Percentiles rank a stretch among this genome's conserved stretches.
These are phyloP conservation scores for Hippocampus mohnikei DNA, from an alignment of 2,113 vertebrate species.

Conservation along the genomic window DNA sequence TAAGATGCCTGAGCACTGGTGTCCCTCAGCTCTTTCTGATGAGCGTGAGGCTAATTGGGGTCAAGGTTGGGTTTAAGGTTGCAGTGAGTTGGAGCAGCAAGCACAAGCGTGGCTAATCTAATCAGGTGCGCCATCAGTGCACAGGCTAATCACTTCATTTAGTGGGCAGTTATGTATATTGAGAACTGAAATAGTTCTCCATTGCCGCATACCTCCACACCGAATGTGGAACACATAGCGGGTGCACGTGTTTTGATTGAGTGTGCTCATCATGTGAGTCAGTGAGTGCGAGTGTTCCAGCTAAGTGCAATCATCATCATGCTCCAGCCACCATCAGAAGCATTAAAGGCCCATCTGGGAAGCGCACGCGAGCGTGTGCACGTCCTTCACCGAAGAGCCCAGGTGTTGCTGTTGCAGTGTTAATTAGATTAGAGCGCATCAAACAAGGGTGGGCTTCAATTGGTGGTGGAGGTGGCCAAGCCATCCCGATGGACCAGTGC, in stretches of 20 bases:
- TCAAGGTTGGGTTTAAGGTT: conserved; percentile 73
- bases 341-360: conserved; percentile 74
- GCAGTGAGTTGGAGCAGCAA: conserved; percentile 55
- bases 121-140: conserved; percentile 72
- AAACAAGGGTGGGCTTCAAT: conserved; percentile 56
- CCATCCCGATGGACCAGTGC: conserved; percentile 23
- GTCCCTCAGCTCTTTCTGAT: conserved; percentile 60
- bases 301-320: conserved; percentile 60
- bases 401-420: conserved; percentile 75
- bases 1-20: conserved; percentile 49
- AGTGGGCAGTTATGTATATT: conserved; percentile 64
- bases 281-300: conserved; percentile 25
- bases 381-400: conserved; percentile 58
- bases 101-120: conserved; percentile 63
- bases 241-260: conserved; percentile 8
- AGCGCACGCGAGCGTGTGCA: neutral
- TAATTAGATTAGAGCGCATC: conserved; percentile 76
- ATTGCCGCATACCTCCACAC: conserved; percentile 37
- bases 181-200: conserved; percentile 53
- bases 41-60: conserved; percentile 71
- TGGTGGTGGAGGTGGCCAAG: conserved; percentile 52
- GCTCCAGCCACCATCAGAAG: conserved; percentile 57
- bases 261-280: conserved; percentile 17
- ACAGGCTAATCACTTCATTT: conserved; percentile 72
- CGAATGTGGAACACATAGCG: conserved; percentile 26